phyloP scores from a whole-genome alignment of 2,797 vertebrate species.

The Chrysocyon brachyurus region DNA sequence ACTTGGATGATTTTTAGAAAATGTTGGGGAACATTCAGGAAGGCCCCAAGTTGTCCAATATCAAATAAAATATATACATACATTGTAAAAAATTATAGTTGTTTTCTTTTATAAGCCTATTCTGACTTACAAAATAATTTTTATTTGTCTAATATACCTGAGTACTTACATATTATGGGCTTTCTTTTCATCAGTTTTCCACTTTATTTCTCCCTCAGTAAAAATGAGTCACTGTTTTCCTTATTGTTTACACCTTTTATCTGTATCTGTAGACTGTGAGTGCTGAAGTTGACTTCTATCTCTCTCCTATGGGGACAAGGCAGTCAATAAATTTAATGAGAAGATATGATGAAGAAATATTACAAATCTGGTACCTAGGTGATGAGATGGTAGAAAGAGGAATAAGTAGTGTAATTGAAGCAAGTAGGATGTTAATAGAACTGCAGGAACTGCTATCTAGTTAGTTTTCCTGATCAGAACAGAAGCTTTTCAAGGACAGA shows the following conservation, averaged over 20 bases:
- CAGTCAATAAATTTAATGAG: conserved; percentile 77
- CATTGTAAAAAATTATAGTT: conserved; percentile 54
- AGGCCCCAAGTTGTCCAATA: conserved; percentile 61
- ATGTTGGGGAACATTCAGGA: conserved; percentile 45
- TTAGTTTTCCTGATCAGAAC: conserved; percentile 11
- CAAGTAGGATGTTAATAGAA: background rate
- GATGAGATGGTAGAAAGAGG: conserved; percentile 33
- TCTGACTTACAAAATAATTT: conserved; percentile 72
- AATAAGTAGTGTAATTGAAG: conserved; percentile 58
- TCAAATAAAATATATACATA: conserved; percentile 66
- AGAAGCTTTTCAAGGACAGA: conserved; percentile 54
- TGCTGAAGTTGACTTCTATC: conserved; percentile 60
- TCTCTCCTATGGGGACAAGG: conserved; percentile 31
- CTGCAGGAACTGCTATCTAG: background rate
- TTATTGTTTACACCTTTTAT: conserved; percentile 69
- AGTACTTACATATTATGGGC: conserved; percentile 29
- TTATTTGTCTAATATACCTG: conserved; percentile 65
- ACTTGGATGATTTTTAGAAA: conserved; percentile 70
- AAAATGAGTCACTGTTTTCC: conserved; percentile 56
- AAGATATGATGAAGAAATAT: conserved; percentile 79
- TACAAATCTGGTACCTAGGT: conserved; percentile 72
- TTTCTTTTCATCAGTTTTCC: conserved; percentile 66
- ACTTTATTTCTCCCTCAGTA: conserved; percentile 82
- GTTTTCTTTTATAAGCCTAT: conserved; percentile 69
- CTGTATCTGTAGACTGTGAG: conserved; percentile 64